Conservation (phyloP, 1,140 invertebrate genomes). For the Drosophila kanapiae region DNA sequence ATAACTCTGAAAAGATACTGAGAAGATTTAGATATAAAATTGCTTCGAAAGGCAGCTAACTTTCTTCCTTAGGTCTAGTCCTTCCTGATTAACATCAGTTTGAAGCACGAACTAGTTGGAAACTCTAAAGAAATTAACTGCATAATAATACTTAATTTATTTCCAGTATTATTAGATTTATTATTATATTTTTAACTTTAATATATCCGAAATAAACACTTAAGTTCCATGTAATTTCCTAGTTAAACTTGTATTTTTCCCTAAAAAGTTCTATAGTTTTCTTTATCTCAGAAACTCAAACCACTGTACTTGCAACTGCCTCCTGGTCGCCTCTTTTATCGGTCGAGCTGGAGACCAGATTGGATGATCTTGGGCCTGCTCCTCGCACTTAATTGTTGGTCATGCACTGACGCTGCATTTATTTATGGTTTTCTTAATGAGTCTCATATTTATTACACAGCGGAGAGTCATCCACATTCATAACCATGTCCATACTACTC, state of each 20-base stretch:
- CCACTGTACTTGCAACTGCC: constrained; percentile 21
- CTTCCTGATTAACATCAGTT: not conserved
- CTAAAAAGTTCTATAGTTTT: not conserved
- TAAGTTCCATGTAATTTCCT: not conserved
- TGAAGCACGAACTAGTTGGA: not conserved
- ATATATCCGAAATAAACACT: not conserved
- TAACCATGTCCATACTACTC: constrained; percentile 18
- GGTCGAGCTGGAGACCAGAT: constrained; percentile 33
- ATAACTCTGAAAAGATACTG: not conserved
- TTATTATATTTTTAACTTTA: not conserved
- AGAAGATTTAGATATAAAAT: not conserved
- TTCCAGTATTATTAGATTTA: no score
- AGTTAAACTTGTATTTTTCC: not conserved
- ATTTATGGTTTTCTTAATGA: constrained; percentile 84
- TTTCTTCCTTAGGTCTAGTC: not conserved
- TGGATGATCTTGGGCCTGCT: constrained; percentile 72
- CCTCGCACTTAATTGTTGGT: constrained; percentile 78
- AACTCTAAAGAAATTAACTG: no score
- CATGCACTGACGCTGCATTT: constrained; percentile 81
- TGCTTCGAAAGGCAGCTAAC: no score
- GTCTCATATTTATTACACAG: constrained; percentile 82
- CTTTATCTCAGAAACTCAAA: not conserved
- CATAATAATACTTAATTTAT: not conserved
- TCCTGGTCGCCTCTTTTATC: constrained; percentile 32
- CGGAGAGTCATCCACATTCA: constrained; percentile 44